Conservation (phyloP, 2,113 vertebrate genomes). For the Nematolebias whitei region DNA sequence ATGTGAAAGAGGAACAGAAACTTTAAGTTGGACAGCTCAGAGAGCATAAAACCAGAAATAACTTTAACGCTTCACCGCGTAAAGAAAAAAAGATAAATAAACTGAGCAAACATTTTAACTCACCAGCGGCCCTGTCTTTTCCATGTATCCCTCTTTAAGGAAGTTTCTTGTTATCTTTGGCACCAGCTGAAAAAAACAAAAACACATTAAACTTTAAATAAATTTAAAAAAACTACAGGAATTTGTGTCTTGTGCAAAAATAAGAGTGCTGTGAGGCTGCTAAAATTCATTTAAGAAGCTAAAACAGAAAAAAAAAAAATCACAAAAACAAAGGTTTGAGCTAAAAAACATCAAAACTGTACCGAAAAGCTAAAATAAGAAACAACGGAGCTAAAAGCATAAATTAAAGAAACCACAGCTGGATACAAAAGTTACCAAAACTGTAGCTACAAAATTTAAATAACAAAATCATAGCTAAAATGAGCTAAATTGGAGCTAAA, state of each 20-base stretch:
- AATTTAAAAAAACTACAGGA: background rate
- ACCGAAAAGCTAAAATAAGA: no score
- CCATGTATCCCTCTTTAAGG: slow-evolving; percentile 93
- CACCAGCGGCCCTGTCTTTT: slow-evolving; percentile 93
- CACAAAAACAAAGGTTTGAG: no score
- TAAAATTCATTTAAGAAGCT: background rate
- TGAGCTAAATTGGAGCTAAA: no score
- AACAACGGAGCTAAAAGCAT: no score
- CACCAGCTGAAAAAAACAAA: slow-evolving; percentile 78
- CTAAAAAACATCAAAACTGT: no score
- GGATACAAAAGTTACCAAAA: no score
- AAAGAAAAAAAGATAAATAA: background rate
- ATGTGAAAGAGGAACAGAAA: slow-evolving; percentile 44
- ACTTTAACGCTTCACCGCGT: background rate
- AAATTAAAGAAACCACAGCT: no score
- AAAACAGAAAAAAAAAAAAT: no score
- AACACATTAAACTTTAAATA: background rate
- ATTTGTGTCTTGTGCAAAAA: no score
- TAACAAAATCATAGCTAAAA: no score
- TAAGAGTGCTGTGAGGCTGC: no score
- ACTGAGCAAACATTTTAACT: slow-evolving; percentile 28
- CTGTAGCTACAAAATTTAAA: no score
- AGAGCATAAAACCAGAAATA: slow-evolving; percentile 1
- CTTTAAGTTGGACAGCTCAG: background rate
- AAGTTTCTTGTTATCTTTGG: slow-evolving; percentile 90